Percentiles rank a stretch among this genome's conserved stretches.
Evolutionary conservation across 2,888 invertebrate species (phyloP).

Genomic region (Brachylomia viminalis): DNA sequence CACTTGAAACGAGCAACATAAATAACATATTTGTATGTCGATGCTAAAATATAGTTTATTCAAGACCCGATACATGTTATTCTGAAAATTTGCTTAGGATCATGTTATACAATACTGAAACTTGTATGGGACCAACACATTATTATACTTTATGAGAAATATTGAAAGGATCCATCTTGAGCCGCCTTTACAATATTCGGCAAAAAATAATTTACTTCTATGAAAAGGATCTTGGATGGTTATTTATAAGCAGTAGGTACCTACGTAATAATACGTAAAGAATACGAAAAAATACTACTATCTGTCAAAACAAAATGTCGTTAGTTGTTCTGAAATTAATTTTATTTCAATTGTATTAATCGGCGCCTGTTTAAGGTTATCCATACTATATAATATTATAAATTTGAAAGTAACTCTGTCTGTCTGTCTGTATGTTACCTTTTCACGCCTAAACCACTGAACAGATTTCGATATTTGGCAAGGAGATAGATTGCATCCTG

Average conservation of each 20-base stretch:
- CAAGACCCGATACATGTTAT: conserved; percentile 22
- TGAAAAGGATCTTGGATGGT: conserved; percentile 25
- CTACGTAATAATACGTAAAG: neutral
- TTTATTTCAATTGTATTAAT: neutral
- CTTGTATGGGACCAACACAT: conserved; percentile 30
- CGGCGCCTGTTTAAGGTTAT: neutral
- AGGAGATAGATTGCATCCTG: no score
- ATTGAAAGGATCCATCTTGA: conserved; percentile 43
- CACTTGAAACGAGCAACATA: neutral
- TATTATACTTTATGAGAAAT: conserved; percentile 35
- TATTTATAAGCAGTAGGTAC: neutral
- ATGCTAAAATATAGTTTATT: conserved; percentile 28
- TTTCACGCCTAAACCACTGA: no score
- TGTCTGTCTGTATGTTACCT: no score
- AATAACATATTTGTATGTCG: conserved; percentile 19
- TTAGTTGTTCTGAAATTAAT: no score
- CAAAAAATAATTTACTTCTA: conserved; percentile 40
- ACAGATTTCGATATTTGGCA: no score
- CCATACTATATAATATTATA: no score
- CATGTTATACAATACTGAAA: conserved; percentile 35
- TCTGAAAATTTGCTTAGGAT: conserved; percentile 42
- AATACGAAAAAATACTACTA: conserved; percentile 1
- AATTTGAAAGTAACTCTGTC: no score
- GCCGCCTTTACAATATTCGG: conserved; percentile 12
- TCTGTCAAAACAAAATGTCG: no score